phyloP scores from a whole-genome alignment of 1,140 invertebrate genomes.

The Penaeus chinensis region DNA sequence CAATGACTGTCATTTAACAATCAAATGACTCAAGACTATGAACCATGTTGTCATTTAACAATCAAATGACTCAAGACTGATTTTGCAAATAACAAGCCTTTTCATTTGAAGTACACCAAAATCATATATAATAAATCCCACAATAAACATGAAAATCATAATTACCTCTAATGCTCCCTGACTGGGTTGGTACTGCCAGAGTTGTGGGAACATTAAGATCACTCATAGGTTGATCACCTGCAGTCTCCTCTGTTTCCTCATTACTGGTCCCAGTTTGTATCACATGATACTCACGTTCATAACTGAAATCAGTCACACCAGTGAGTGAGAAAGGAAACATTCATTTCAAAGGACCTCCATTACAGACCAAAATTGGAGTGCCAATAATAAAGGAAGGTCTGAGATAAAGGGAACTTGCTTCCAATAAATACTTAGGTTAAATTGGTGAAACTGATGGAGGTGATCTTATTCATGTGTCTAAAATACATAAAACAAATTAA shows the following conservation, averaged over 20 bases:
- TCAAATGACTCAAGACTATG: no score
- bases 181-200: slow-evolving; percentile 23
- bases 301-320: slow-evolving; percentile 27
- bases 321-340: no score
- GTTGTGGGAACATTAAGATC: slow-evolving; percentile 38
- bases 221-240: slow-evolving; percentile 23
- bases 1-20: no score
- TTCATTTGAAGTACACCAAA: no score
- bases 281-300: slow-evolving; percentile 50
- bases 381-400: not conserved
- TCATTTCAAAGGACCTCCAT: no score
- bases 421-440: no score
- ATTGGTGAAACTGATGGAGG: no score
- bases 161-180: slow-evolving; percentile 44
- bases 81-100: no score
- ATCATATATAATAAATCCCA: not conserved
- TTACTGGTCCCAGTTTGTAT: slow-evolving; percentile 32
- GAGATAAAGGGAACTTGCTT: no score
- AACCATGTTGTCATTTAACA: no score
- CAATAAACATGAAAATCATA: not conserved
- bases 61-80: no score
- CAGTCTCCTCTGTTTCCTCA: not conserved
- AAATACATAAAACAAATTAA: not conserved
- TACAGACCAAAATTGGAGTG: no score
- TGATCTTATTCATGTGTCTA: not conserved